phyloP scores from a whole-genome alignment of 2,113 vertebrate genomes.

The Neodon shergylaensis region DNA sequence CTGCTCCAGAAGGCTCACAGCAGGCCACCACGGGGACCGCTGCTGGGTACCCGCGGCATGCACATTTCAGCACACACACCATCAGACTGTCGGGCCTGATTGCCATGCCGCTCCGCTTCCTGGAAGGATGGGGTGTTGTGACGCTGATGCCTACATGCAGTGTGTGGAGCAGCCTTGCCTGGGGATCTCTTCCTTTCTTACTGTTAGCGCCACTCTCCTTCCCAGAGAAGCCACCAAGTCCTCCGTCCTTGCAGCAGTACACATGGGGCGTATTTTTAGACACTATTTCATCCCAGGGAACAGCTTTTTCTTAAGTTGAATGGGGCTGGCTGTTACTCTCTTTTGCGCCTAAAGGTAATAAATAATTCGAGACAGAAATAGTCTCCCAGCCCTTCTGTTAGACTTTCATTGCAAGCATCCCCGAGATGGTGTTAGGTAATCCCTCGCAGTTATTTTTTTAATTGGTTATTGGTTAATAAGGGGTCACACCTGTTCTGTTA shows the following conservation, averaged over 20 bases:
- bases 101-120: background rate
- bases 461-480: background rate
- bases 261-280: background rate
- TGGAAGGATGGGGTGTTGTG: background rate
- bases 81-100: background rate
- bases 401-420: background rate
- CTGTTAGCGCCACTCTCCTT: background rate
- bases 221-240: background rate
- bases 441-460: background rate
- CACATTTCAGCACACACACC: background rate
- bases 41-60: background rate
- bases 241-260: background rate
- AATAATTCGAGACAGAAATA: background rate
- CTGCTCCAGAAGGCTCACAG: background rate
- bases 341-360: background rate
- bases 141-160: too few relatives aligned
- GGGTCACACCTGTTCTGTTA: background rate
- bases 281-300: background rate
- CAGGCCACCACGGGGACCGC: background rate
- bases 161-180: background rate
- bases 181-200: background rate
- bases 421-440: background rate
- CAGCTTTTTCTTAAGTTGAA: background rate
- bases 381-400: background rate
- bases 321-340: background rate